phyloP scores from a whole-genome alignment of 2,113 vertebrate genomes.

The Poeciliopsis occidentalis region DNA sequence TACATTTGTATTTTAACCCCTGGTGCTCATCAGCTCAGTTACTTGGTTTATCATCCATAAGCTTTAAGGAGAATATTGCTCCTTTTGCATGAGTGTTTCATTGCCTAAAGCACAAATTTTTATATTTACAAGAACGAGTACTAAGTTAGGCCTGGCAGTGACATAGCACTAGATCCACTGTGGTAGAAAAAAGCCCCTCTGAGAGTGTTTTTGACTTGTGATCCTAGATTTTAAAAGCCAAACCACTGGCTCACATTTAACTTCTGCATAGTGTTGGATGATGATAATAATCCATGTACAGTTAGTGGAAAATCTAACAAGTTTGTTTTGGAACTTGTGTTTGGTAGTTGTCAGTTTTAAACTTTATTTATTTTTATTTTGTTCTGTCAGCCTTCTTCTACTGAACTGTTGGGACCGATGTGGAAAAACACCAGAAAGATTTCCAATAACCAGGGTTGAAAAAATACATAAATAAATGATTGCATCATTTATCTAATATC shows the following conservation, averaged over 20 bases:
- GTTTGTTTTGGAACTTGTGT: constrained; percentile 17
- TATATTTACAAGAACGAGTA: too few relatives aligned
- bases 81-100: too few relatives aligned
- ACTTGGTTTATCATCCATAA: too few relatives aligned
- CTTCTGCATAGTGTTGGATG: constrained; percentile 1
- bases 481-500: constrained; percentile 24
- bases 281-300: constrained; percentile 23
- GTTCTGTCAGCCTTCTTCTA: constrained; percentile 5
- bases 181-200: too few relatives aligned
- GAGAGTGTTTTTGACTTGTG: not conserved
- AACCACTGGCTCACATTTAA: constrained; percentile 38
- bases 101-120: too few relatives aligned
- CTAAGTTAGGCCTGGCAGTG: too few relatives aligned
- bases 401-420: constrained; percentile 44
- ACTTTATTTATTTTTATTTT: constrained; percentile 22
- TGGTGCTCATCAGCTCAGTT: too few relatives aligned
- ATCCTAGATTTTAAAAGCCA: not conserved
- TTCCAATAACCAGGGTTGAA: not conserved
- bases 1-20: too few relatives aligned
- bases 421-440: constrained; percentile 22
- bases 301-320: constrained; percentile 34
- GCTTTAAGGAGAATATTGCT: too few relatives aligned
- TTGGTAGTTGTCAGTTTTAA: constrained; percentile 8
- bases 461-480: constrained; percentile 44
- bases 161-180: too few relatives aligned